phyloP scores from a whole-genome alignment of 2,797 vertebrate species.

The Lepilemur ruficaudatus region DNA sequence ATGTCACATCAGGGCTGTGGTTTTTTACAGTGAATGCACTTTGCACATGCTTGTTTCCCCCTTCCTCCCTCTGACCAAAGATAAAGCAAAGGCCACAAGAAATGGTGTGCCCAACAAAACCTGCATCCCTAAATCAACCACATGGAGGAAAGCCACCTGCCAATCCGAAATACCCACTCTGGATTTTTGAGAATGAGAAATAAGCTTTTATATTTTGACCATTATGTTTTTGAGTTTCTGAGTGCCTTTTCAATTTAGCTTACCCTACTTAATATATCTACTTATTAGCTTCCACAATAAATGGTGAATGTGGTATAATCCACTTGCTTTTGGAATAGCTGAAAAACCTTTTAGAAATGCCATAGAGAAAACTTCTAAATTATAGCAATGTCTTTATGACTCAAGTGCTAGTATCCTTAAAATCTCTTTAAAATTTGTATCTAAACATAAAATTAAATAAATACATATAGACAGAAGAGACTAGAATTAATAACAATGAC shows the following conservation, averaged over 20 bases:
- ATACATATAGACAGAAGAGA: neutral
- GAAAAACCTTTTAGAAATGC: neutral
- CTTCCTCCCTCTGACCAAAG: neutral
- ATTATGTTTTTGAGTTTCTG: neutral
- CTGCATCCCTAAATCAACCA: neutral
- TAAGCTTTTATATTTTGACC: neutral
- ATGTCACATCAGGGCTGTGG: neutral
- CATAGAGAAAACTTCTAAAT: neutral
- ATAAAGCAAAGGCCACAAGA: neutral
- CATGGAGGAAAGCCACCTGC: neutral
- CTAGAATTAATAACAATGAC: neutral
- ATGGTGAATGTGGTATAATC: neutral
- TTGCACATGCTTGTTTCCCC: neutral
- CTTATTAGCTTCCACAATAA: neutral
- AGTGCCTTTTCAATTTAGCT: neutral
- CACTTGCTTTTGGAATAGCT: neutral
- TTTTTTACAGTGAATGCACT: neutral
- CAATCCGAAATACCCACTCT: neutral
- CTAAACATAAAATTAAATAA: neutral
- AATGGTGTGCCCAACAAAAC: neutral
- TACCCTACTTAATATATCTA: neutral
- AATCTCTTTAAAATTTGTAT: neutral
- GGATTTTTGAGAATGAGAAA: neutral
- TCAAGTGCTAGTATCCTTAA: neutral
- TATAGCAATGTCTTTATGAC: neutral